Base-by-base conservation (phyloP, 2,113 vertebrate species). In the Salvator merianae region DNA sequence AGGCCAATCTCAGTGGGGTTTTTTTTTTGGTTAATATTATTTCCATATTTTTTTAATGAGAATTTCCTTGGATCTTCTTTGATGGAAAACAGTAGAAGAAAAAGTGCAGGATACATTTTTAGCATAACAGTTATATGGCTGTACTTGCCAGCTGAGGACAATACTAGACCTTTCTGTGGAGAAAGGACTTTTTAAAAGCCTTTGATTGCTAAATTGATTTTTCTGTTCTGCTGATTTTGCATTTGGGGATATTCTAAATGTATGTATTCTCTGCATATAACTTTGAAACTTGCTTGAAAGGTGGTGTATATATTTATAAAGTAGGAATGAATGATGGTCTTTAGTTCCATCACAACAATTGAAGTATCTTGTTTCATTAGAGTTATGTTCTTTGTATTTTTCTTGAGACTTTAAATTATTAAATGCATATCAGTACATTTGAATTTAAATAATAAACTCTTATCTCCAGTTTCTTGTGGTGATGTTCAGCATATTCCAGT, bases 391-490 rank as follows among this genome's bases (percentile, higher is more conserved):
- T 50, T 53, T 26, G n/a, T 24, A 53, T 26, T 47, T 4, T 81
- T 81, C 32, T 43, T 50, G 10, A 22, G 66, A 53, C 30, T 81
- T 70, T 55, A 47, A 70, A 69, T 53, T 69, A 80, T 43, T 74
- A 82, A 82, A 74, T 63, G 70, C 40, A 74, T 30, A n/a, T 16
- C n/a, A 74, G 10, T 59, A 40, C 18, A n/a, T 82, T 71, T n/a
- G 22, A n/a, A 38, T 38, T 82, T 71, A 53, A 72, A 59, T 72
- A 82, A 71, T n/a, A 34, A 82, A 62, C 14, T 79, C 74, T 55
- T 8, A 10, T 38, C 62, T 28, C 28, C 10, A 83, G 8, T 5
- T 65, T 47, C 38, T 65, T 83, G 32, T 7, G n/a, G 81, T n/a
- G 9, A 63, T 12, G 55, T 82, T 40, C 38, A 32, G 9, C 72